Percentiles rank a stretch among this genome's conserved stretches.
These are phyloP conservation scores for Nibea albiflora DNA, from an alignment of 2,113 vertebrate species.

Conservation along the genomic window DNA sequence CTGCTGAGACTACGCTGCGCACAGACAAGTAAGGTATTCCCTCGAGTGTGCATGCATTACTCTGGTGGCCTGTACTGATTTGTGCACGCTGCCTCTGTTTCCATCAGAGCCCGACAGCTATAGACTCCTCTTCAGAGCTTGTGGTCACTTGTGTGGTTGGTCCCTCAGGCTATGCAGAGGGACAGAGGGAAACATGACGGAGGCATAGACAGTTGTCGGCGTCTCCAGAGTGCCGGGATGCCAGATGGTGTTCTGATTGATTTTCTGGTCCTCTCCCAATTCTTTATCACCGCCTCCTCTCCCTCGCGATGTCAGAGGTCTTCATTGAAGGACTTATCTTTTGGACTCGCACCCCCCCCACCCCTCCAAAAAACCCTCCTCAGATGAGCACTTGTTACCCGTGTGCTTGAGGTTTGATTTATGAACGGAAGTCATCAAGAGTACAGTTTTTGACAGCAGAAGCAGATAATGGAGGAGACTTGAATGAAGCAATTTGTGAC, in stretches of 20 bases:
- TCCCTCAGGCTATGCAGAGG: slow-evolving; percentile 54
- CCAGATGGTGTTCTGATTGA: slow-evolving; percentile 72
- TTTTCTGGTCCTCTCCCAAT: slow-evolving; percentile 63
- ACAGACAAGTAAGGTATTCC: background rate
- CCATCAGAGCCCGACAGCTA: slow-evolving; percentile 34
- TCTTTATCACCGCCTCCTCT: slow-evolving; percentile 45
- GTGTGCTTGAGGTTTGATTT: slow-evolving; percentile 43
- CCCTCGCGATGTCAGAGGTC: slow-evolving; percentile 47
- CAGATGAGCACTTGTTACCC: slow-evolving; percentile 36
- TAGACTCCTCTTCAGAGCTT: slow-evolving; percentile 23
- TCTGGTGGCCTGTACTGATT: slow-evolving; percentile 32
- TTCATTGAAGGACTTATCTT: slow-evolving; percentile 32
- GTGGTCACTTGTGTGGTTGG: slow-evolving; percentile 43
- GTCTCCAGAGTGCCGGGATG: slow-evolving; percentile 58
- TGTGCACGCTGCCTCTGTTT: background rate
- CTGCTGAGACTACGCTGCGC: background rate
- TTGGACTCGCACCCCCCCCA: slow-evolving; percentile 8
- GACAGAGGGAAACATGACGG: slow-evolving; percentile 23
- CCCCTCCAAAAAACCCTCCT: slow-evolving; percentile 2
- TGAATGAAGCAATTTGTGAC: slow-evolving; percentile 62
- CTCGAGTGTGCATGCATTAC: background rate
- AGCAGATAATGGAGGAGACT: slow-evolving; percentile 43
- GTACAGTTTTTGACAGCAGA: slow-evolving; percentile 49
- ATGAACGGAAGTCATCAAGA: slow-evolving; percentile 35
- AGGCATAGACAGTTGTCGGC: slow-evolving; percentile 53